A percentile compares a stretch with the other conserved stretches of the same genome.
Conservation (phyloP, 2,113 vertebrate species). For the Ptychochromis oligacanthus region DNA sequence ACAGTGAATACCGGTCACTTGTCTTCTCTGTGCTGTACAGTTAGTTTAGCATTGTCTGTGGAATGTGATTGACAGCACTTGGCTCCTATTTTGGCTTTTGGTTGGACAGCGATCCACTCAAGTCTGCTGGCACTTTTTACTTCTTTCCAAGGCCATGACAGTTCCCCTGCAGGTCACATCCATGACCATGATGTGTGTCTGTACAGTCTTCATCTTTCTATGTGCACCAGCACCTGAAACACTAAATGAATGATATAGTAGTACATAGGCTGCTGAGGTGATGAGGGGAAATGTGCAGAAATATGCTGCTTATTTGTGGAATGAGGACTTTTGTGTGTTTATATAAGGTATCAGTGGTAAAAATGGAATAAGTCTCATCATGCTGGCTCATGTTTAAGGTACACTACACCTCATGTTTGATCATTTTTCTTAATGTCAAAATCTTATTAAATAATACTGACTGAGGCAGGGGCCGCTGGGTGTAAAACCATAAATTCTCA, state of each 20-base stretch:
- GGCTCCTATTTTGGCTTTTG: slow-evolving; percentile 19
- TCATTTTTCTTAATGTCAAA: slow-evolving; percentile 9
- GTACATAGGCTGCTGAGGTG: not conserved
- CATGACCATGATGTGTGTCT: not conserved
- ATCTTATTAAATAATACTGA: not conserved
- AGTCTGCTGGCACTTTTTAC: slow-evolving; percentile 28
- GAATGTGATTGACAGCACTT: slow-evolving; percentile 50
- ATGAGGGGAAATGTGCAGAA: slow-evolving; percentile 23
- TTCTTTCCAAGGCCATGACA: not conserved
- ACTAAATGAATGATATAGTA: not conserved
- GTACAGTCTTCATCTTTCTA: slow-evolving; percentile 2
- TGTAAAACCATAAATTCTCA: slow-evolving; percentile 1
- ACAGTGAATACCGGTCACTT: slow-evolving; percentile 28
- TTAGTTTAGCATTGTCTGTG: slow-evolving; percentile 55
- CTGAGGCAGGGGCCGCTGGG: not conserved
- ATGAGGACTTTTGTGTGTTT: slow-evolving; percentile 12
- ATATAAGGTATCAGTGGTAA: slow-evolving; percentile 5
- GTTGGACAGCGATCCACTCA: not conserved
- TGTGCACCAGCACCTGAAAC: slow-evolving; percentile 2
- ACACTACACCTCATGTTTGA: not conserved
- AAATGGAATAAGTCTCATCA: slow-evolving; percentile 19
- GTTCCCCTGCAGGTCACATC: not conserved
- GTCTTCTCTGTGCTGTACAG: slow-evolving; percentile 56
- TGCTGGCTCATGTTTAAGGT: slow-evolving; percentile 38
- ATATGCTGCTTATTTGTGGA: slow-evolving; percentile 53